phyloP scores from a whole-genome alignment of 2,797 vertebrate genomes.

The Sylvilagus floridanus region DNA sequence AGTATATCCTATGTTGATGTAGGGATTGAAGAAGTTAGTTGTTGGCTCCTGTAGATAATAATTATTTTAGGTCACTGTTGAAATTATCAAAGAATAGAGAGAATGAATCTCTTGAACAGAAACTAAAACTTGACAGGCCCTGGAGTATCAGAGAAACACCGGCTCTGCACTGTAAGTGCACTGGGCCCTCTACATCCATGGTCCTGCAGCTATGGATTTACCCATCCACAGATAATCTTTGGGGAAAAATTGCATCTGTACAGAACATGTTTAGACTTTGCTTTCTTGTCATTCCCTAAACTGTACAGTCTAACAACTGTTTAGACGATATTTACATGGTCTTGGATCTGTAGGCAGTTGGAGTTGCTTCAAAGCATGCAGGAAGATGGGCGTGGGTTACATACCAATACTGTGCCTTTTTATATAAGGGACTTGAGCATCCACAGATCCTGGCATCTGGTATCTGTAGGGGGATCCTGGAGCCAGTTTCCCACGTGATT shows the following conservation, averaged over 20 bases:
- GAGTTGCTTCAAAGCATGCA: not conserved
- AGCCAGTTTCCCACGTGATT: not conserved
- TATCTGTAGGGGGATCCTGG: not conserved
- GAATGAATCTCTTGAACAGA: constrained; percentile 28
- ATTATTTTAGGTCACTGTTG: constrained; percentile 30
- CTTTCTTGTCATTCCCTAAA: not conserved
- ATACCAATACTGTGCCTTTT: not conserved
- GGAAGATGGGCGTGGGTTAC: not conserved
- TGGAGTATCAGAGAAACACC: not conserved
- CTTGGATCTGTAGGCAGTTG: not conserved
- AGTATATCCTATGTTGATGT: not conserved
- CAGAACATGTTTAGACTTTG: not conserved
- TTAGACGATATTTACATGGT: not conserved
- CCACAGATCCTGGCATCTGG: not conserved
- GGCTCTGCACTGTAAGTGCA: not conserved
- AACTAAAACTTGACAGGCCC: not conserved
- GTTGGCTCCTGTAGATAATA: not conserved
- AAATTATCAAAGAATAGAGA: constrained; percentile 31
- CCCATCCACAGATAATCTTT: not conserved
- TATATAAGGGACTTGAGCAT: not conserved
- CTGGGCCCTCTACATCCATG: not conserved
- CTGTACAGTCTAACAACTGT: not conserved
- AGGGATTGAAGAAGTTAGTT: not conserved
- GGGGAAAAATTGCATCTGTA: not conserved
- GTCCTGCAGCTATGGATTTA: not conserved